A percentile compares a stretch with the other conserved stretches of the same genome.
These are phyloP conservation scores for Pachyramphus minor DNA, from an alignment of 2,113 vertebrate genomes.

Conservation along the genomic window DNA sequence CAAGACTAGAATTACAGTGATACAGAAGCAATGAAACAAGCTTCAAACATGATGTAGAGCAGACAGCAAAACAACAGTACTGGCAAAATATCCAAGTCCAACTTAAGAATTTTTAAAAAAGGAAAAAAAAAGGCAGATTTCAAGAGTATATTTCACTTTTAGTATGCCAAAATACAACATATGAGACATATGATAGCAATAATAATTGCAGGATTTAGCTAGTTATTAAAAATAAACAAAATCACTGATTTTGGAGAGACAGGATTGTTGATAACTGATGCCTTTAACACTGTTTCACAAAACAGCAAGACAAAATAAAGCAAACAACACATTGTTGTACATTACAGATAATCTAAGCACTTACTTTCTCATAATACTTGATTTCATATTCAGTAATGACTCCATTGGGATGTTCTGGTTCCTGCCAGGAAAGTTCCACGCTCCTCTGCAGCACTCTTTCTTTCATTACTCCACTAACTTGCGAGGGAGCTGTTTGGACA, in stretches of 20 bases:
- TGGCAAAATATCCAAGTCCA: not conserved
- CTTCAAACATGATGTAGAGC: not conserved
- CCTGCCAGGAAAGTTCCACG: slow-evolving; percentile 97
- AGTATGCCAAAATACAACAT: not conserved
- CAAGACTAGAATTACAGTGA: not conserved
- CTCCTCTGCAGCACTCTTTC: slow-evolving; percentile 92
- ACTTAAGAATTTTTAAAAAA: not conserved
- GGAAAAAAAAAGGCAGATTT: not conserved
- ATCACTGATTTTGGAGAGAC: not conserved
- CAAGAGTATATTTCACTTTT: not conserved
- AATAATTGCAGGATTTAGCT: not conserved
- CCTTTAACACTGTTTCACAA: not conserved
- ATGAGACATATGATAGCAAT: not conserved
- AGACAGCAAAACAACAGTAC: not conserved
- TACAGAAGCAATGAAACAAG: not conserved
- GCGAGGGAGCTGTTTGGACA: slow-evolving; percentile 91
- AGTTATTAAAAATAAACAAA: slow-evolving; percentile 20
- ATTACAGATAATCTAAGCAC: slow-evolving; percentile 62
- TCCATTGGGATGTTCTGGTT: slow-evolving; percentile 96
- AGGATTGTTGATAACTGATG: not conserved
- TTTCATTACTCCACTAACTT: slow-evolving; percentile 96
- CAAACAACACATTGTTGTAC: not conserved
- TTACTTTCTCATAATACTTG: slow-evolving; percentile 99
- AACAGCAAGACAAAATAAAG: not conserved
- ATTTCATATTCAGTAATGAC: slow-evolving; percentile 99